Evolutionary conservation across 2,113 vertebrate species (phyloP).

Genomic region (Manacus vitellinus): DNA sequence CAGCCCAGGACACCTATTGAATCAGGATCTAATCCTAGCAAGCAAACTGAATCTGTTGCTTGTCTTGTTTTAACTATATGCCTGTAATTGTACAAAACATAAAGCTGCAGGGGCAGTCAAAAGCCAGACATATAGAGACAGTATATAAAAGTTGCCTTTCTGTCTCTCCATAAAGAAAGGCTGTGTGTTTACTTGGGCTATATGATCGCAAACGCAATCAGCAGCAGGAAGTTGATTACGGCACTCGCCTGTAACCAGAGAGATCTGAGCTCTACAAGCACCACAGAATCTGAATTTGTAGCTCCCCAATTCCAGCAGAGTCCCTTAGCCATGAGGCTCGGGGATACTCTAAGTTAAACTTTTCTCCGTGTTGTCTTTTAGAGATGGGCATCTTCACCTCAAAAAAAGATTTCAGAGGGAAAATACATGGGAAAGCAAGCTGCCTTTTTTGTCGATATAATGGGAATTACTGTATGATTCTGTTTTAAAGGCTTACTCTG

Average conservation of each 20-base stretch:
- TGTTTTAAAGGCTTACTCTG: not conserved
- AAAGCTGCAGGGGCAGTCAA: not conserved
- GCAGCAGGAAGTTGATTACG: not conserved
- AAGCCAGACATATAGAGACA: not conserved
- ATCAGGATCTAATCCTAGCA: not conserved
- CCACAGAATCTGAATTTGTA: not conserved
- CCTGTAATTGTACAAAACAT: not conserved
- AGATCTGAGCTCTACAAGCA: not conserved
- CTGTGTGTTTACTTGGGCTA: not conserved
- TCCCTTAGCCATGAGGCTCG: not conserved
- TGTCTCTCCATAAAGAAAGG: not conserved
- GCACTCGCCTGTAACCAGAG: accelerated
- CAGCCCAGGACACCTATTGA: not conserved
- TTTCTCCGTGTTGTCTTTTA: not conserved
- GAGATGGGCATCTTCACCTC: not conserved
- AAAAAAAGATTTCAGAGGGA: not conserved
- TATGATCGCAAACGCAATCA: not conserved
- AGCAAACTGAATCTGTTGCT: not conserved
- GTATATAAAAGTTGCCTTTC: not conserved
- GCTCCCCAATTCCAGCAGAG: not conserved
- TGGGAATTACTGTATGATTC: not conserved
- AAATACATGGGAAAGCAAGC: not conserved
- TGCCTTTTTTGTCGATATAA: not conserved
- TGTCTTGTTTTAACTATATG: not conserved
- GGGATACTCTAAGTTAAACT: not conserved